A percentile compares a stretch with the other conserved stretches of the same genome.
Evolutionary conservation across 1,140 invertebrate genomes (phyloP).

Genomic region (Harpegnathos saltator): DNA sequence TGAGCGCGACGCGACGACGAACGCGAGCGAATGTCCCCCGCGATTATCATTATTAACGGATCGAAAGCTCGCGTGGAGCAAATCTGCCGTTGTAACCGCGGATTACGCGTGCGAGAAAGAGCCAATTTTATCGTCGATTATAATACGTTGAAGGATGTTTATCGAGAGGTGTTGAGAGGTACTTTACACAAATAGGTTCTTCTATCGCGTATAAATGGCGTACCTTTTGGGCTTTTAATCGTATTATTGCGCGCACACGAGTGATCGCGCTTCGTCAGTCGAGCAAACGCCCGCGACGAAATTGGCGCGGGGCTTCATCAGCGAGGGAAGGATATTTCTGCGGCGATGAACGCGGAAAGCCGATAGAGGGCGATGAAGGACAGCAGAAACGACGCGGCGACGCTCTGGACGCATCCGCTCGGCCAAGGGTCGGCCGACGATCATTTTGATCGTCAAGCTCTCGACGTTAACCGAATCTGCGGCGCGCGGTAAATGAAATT

Average conservation of each 20-base stretch:
- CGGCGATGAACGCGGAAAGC: background rate
- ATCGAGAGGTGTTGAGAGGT: background rate
- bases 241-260: background rate
- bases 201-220: background rate
- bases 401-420: constrained; percentile 6
- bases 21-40: no score
- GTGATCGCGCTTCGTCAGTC: background rate
- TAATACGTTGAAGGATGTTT: background rate
- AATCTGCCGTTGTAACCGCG: no score
- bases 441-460: constrained; percentile 81
- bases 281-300: background rate
- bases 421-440: constrained; percentile 70
- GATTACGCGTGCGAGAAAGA: no score
- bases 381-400: constrained; percentile 30
- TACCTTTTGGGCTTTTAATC: background rate
- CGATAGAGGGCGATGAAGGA: constrained; percentile 36
- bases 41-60: background rate
- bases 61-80: background rate
- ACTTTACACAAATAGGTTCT: no score
- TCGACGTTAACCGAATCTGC: constrained; percentile 82
- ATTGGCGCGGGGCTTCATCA: constrained; percentile 12
- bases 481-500: constrained; percentile 81
- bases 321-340: constrained; percentile 28
- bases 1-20: no score
- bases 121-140: no score